Conservation (phyloP, 2,113 vertebrate genomes). For the Coptodon rendalli region DNA sequence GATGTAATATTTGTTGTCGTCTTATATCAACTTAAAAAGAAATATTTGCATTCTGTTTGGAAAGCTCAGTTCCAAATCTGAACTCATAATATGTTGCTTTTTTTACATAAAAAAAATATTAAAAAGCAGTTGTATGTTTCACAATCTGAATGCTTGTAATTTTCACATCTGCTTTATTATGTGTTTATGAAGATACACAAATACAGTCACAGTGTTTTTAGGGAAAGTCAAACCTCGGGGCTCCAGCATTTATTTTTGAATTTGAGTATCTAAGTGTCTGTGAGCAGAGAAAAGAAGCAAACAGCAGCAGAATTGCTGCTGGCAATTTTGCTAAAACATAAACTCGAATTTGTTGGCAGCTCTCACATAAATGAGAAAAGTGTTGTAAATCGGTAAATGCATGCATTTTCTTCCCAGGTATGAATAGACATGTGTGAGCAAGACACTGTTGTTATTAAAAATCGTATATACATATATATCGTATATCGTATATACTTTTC, state of each 20-base stretch:
- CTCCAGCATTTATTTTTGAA: neutral
- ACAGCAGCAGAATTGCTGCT: neutral
- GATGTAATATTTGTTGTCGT: neutral
- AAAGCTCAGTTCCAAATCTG: neutral
- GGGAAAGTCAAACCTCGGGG: neutral
- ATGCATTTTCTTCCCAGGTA: neutral
- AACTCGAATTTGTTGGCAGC: neutral
- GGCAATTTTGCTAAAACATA: neutral
- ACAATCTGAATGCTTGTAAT: neutral
- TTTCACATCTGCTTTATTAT: neutral
- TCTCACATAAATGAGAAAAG: neutral
- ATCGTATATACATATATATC: neutral
- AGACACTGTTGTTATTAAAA: neutral
- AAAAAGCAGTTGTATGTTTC: neutral
- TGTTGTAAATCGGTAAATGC: neutral
- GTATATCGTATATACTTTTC: neutral
- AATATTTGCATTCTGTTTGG: neutral
- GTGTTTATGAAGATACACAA: neutral
- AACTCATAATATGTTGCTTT: neutral
- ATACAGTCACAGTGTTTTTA: neutral
- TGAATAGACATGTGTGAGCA: neutral
- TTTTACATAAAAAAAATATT: neutral
- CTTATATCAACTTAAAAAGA: neutral
- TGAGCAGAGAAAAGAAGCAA: neutral
- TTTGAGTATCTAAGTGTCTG: neutral